Evolutionary conservation across 2,797 vertebrate species (phyloP), one percentile per base, ranked within the genome.

Genomic region (Dipus sagitta): DNA sequence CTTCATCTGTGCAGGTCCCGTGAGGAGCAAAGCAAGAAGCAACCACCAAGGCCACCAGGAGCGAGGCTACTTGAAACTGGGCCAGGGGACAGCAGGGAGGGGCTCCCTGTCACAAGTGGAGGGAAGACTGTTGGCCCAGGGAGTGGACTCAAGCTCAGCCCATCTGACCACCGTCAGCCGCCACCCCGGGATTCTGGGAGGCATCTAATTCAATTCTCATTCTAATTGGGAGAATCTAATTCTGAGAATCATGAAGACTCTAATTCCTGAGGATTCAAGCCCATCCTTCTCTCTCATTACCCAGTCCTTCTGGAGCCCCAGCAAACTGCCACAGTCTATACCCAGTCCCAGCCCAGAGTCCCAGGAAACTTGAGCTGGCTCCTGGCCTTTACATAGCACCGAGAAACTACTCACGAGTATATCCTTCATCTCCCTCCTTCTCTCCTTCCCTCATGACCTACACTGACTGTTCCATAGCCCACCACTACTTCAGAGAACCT

Each of bases 221-320:
- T 95, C 71, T 88, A 85, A 88, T 74, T 62, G 47, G 28, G 60
- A 77, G 65, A 82, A 38, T 75, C 77, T 87, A 76, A 93, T 89
- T 72, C 68, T 90, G 70, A 94, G 92, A 93, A 87, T 78, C 75
- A 28, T n/a, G 75, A 75, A 17, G 70, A 74, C 80, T 86, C 72
- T 88, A 70, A 86, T 85, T 93, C 86, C 95, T 52, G 30, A 72
- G 34, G 58, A 32, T 38, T 79, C 6, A 8, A 11, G 42, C 68
- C 58, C n/a, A 30, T 3, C 62, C 28, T n/a, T 47, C 76, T 34
- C 10, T 72, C 18, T 91, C 10, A 1, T 6, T 17, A 23, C 32
- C 28, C 24, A 0, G 9, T 58, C n/a, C 6, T 0, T 26, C 15
- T 2, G 14, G 72, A 47, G 20, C 11, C 47, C 30, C 38, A 47